These are phyloP conservation scores for Leptinotarsa texana DNA, from an alignment of 1,140 invertebrate genomes.

Conservation along the genomic window DNA sequence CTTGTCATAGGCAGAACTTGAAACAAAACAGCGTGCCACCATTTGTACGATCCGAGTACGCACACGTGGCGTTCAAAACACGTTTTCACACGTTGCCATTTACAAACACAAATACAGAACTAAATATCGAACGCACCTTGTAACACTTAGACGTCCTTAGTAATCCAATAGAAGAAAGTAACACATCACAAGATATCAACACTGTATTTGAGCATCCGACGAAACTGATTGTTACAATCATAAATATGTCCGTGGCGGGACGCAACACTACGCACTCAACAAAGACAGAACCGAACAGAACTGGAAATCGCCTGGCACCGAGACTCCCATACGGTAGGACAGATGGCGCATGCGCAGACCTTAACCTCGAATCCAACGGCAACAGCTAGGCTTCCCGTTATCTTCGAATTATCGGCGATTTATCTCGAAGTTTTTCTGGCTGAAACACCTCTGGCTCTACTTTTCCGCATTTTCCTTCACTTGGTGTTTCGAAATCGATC, in stretches of 20 bases:
- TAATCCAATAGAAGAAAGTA: not conserved
- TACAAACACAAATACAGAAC: not conserved
- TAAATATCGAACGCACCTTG: conserved; percentile 6
- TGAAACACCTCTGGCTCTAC: not conserved
- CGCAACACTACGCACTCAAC: not conserved
- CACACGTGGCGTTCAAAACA: no score
- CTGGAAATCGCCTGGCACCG: not conserved
- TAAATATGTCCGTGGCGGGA: no score
- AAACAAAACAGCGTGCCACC: no score
- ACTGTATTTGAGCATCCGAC: no score
- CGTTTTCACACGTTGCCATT: no score
- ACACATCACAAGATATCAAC: not conserved
- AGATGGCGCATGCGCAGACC: not conserved
- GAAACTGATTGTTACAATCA: no score
- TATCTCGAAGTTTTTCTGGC: not conserved
- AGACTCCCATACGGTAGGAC: not conserved
- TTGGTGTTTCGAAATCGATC: not conserved
- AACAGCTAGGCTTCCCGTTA: not conserved
- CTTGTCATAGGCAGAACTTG: no score
- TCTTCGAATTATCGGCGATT: not conserved
- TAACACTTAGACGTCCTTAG: not conserved
- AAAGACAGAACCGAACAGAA: not conserved
- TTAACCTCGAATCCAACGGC: not conserved
- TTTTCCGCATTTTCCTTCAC: not conserved
- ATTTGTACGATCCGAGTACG: no score